Conservation (phyloP, 37 sponge, comb jelly and placozoan genomes). For the Chondrosia reniformis region DNA sequence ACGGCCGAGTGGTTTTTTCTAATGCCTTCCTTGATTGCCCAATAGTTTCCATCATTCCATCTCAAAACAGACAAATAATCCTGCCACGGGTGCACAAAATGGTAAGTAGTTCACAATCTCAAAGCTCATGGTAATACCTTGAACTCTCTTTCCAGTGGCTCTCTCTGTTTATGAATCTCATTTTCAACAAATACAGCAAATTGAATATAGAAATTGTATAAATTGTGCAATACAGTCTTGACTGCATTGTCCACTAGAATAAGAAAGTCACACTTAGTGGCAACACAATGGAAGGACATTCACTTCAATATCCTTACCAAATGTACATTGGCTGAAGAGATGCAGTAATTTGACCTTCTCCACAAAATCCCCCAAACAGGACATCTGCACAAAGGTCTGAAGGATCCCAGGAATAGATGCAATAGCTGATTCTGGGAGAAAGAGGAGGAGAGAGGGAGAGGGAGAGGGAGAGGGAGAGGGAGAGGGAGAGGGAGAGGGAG, state of each 20-base stretch:
- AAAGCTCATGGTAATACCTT: conserved; percentile 35
- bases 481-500: neutral
- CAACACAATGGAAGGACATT: neutral
- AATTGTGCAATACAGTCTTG: conserved; percentile 27
- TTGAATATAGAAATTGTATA: conserved; percentile 59
- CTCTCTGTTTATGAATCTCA: conserved; percentile 27
- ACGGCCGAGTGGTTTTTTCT: conserved; percentile 69
- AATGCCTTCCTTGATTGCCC: conserved; percentile 73
- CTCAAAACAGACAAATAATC: conserved; percentile 61
- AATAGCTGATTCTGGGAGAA: neutral
- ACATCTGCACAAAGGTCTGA: conserved; percentile 62
- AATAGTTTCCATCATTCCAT: conserved; percentile 95
- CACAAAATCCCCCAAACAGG: conserved; percentile 65
- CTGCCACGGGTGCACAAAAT: neutral
- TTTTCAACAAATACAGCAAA: conserved; percentile 41
- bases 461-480: neutral
- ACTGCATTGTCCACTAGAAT: neutral
- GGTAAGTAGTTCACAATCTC: neutral
- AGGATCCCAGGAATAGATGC: conserved; percentile 16
- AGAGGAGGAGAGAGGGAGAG: neutral
- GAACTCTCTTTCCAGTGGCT: conserved; percentile 76
- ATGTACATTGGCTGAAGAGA: conserved; percentile 24
- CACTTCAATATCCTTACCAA: neutral
- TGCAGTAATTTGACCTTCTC: conserved; percentile 40
- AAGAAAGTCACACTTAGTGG: neutral